These are phyloP conservation scores for Mus spretus DNA, from an alignment of 2,797 vertebrate species.

Conservation along the genomic window DNA sequence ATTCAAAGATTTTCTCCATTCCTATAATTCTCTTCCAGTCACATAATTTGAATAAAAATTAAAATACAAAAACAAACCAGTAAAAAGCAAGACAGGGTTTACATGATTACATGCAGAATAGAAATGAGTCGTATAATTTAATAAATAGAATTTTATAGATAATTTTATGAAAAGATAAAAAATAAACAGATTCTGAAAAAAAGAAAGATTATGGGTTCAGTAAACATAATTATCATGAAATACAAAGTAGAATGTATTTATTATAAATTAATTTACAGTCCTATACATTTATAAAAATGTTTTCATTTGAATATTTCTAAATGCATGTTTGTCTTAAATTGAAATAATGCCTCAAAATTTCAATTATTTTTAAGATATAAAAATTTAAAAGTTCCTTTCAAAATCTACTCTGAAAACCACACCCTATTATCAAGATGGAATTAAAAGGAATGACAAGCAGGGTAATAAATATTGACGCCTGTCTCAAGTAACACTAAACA, in stretches of 20 bases:
- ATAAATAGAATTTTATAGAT: conserved; percentile 69
- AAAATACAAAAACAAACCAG: conserved; percentile 43
- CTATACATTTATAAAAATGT: conserved; percentile 29
- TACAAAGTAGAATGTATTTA: conserved; percentile 64
- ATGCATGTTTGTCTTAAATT: conserved; percentile 81
- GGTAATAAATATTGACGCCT: conserved; percentile 79
- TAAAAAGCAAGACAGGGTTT: conserved; percentile 43
- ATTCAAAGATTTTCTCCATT: background rate
- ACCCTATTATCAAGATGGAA: conserved; percentile 87
- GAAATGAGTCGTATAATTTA: conserved; percentile 64
- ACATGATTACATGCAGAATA: conserved; percentile 65
- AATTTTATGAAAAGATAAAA: conserved; percentile 72
- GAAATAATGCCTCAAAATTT: conserved; percentile 77
- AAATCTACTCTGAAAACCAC: conserved; percentile 83
- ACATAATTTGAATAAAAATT: conserved; percentile 70
- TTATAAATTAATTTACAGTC: conserved; percentile 65
- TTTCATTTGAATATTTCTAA: conserved; percentile 71
- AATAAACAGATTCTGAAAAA: conserved; percentile 69
- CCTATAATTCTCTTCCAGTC: conserved; percentile 46
- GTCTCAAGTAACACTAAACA: conserved; percentile 63
- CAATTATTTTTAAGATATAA: conserved; percentile 71
- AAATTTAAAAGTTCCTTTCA: conserved; percentile 58
- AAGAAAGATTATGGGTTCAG: conserved; percentile 53
- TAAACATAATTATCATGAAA: conserved; percentile 49
- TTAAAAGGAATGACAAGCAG: conserved; percentile 85